These are phyloP conservation scores for Andrena cerasifolii DNA, from an alignment of 1,140 invertebrate genomes.

Conservation along the genomic window DNA sequence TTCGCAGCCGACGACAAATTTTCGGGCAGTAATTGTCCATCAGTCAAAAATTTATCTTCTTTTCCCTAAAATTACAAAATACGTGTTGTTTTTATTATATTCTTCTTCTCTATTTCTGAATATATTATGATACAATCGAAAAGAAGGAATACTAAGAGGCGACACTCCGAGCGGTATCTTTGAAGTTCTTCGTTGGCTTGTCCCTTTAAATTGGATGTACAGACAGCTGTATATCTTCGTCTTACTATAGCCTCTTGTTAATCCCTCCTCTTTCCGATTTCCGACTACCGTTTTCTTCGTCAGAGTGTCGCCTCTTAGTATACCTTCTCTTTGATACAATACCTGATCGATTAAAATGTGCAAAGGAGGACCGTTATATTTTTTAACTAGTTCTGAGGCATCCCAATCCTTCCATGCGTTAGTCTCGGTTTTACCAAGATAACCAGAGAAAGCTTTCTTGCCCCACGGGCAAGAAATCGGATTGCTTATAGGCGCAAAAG, in stretches of 20 bases:
- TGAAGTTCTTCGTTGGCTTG: too few relatives aligned
- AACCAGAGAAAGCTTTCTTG: constrained; percentile 92
- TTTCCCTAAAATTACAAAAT: constrained; percentile 85
- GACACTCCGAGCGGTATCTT: too few relatives aligned
- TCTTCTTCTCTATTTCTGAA: not conserved
- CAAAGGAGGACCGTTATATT: constrained; percentile 92
- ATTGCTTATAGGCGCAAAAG: constrained; percentile 98
- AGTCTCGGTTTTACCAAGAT: constrained; percentile 88
- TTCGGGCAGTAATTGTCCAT: constrained; percentile 92
- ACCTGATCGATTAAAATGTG: constrained; percentile 97
- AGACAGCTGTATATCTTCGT: too few relatives aligned
- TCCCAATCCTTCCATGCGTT: constrained; percentile 93
- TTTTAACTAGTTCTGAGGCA: constrained; percentile 91
- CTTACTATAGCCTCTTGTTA: too few relatives aligned
- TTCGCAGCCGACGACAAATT: constrained; percentile 90
- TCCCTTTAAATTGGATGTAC: too few relatives aligned
- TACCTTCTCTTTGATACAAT: not conserved
- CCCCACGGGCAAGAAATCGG: constrained; percentile 94
- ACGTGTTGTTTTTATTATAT: constrained; percentile 16
- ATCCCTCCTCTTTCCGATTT: too few relatives aligned
- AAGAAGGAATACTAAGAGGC: too few relatives aligned
- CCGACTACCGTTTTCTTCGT: too few relatives aligned
- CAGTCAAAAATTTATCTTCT: constrained; percentile 91
- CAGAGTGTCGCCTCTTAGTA: too few relatives aligned
- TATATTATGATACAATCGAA: too few relatives aligned